These are phyloP conservation scores for Euclidia mi DNA, from an alignment of 2,888 invertebrate genomes.

Conservation along the genomic window DNA sequence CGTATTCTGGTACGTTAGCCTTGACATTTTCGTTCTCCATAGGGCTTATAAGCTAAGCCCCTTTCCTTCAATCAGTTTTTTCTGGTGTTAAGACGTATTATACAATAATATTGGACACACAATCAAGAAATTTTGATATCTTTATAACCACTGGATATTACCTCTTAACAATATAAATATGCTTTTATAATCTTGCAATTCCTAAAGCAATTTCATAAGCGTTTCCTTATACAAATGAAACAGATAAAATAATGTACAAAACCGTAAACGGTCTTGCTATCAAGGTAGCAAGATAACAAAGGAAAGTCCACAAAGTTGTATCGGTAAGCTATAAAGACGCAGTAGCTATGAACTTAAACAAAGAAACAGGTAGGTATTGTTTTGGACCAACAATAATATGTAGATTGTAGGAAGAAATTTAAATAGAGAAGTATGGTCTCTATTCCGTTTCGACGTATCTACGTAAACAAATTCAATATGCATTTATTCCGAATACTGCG, in stretches of 20 bases:
- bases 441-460: constrained; percentile 79
- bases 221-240: constrained; percentile 6
- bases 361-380: constrained; percentile 65
- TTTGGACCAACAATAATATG: constrained; percentile 79
- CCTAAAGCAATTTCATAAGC: constrained; percentile 1
- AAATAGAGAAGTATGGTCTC: constrained; percentile 82
- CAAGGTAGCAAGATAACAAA: constrained; percentile 7
- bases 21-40: too few relatives aligned
- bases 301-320: constrained; percentile 6
- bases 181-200: neutral
- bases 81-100: too few relatives aligned
- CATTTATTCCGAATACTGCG: constrained; percentile 84
- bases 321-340: constrained; percentile 19
- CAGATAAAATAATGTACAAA: neutral
- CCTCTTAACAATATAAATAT: too few relatives aligned
- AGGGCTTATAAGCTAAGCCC: too few relatives aligned
- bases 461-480: constrained; percentile 89
- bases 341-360: constrained; percentile 49
- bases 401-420: constrained; percentile 80
- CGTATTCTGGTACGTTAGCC: too few relatives aligned
- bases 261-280: constrained; percentile 4
- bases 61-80: too few relatives aligned
- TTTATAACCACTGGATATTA: too few relatives aligned
- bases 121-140: too few relatives aligned
- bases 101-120: too few relatives aligned